Evolutionary conservation across 2,113 vertebrate species (phyloP).

Genomic region (Oncorhynchus mykiss): DNA sequence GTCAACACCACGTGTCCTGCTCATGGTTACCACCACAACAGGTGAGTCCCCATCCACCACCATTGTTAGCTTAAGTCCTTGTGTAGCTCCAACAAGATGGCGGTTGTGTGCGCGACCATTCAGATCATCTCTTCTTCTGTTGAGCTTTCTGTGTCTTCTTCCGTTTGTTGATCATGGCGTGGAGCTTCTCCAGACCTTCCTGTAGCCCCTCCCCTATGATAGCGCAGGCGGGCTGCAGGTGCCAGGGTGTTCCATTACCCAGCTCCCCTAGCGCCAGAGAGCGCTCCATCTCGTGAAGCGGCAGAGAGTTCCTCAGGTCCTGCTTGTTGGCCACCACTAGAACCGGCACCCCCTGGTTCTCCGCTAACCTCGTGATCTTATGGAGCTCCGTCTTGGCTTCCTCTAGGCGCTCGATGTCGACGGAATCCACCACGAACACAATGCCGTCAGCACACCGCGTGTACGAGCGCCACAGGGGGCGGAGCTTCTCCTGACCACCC

Average conservation of each 20-base stretch:
- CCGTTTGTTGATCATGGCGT: conserved; percentile 91
- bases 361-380: conserved; percentile 90
- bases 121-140: conserved; percentile 89
- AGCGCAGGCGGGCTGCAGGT: conserved; percentile 91
- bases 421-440: conserved; percentile 94
- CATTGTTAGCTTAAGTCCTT: not conserved
- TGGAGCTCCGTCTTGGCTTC: conserved; percentile 94
- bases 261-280: conserved; percentile 87
- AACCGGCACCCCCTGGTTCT: conserved; percentile 93
- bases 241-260: conserved; percentile 86
- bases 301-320: conserved; percentile 88
- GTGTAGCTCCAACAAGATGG: not conserved
- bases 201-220: conserved; percentile 93
- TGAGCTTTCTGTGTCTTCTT: conserved; percentile 81
- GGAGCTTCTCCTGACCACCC: conserved; percentile 91
- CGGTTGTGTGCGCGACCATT: conserved; percentile 32
- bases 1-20: conserved; percentile 4
- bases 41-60: not conserved
- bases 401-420: conserved; percentile 89
- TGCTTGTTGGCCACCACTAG: conserved; percentile 95
- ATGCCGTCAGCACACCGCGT: conserved; percentile 91
- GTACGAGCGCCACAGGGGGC: conserved; percentile 93
- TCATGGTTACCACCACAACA: conserved; percentile 3
- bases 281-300: conserved; percentile 84
- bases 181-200: conserved; percentile 89